Percentiles rank a stretch among this genome's conserved stretches.
Conservation (phyloP, 2,888 invertebrate species). For the Masnerella sp. region DNA sequence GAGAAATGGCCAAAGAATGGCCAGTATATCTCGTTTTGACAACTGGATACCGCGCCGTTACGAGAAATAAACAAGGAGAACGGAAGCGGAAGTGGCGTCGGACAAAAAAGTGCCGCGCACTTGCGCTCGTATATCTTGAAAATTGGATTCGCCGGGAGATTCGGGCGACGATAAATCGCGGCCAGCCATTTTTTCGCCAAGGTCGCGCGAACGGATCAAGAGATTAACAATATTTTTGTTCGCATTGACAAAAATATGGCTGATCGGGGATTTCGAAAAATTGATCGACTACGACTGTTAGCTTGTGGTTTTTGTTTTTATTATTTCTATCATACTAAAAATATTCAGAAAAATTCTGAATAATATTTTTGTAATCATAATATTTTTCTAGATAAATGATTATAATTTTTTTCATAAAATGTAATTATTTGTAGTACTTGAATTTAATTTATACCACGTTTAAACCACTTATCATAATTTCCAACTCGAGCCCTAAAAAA, state of each 20-base stretch:
- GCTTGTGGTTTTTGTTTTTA: background rate
- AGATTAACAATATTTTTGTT: conserved; percentile 31
- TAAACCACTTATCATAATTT: too few species aligned
- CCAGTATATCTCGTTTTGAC: conserved; percentile 72
- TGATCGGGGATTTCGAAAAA: conserved; percentile 1
- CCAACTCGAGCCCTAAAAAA: too few species aligned
- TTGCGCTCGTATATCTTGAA: conserved; percentile 73
- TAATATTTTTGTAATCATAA: too few species aligned
- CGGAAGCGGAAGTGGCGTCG: conserved; percentile 50
- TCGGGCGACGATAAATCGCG: conserved; percentile 72
- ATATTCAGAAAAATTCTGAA: too few species aligned
- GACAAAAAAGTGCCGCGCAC: conserved; percentile 55
- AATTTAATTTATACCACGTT: too few species aligned
- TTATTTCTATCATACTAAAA: background rate
- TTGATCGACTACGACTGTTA: conserved; percentile 11
- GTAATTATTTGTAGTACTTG: too few species aligned
- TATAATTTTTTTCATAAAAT: too few species aligned
- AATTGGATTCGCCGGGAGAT: conserved; percentile 74
- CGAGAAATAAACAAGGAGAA: conserved; percentile 64
- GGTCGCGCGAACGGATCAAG: conserved; percentile 26
- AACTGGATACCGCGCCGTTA: conserved; percentile 65
- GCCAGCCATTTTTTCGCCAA: conserved; percentile 49
- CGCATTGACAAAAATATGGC: conserved; percentile 24
- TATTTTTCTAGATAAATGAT: too few species aligned
- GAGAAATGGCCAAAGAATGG: too few species aligned